phyloP scores from a whole-genome alignment of 2,113 vertebrate genomes.

The Acrocephalus arundinaceus region DNA sequence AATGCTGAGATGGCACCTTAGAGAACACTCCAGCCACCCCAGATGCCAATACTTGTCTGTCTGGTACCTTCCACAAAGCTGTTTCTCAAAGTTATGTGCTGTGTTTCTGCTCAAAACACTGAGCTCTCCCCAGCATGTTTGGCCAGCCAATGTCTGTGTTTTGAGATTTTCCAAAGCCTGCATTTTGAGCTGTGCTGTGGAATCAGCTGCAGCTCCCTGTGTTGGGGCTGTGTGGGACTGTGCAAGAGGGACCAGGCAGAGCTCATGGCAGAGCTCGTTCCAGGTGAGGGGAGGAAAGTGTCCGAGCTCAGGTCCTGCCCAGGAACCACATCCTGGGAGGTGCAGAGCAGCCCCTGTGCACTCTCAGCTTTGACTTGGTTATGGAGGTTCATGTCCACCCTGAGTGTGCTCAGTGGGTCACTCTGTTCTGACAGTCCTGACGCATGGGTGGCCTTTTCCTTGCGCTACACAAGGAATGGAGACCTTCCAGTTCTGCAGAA shows the following conservation, averaged over 20 bases:
- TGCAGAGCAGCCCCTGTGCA: not conserved
- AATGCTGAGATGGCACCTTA: not conserved
- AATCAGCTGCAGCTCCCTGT: not conserved
- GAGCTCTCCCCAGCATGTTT: not conserved
- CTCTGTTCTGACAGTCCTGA: not conserved
- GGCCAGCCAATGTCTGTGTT: not conserved
- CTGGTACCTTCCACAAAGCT: not conserved
- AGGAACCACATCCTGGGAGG: not conserved
- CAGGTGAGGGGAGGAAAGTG: not conserved
- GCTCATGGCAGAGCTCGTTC: accelerated
- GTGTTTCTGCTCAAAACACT: not conserved
- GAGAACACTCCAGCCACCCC: not conserved
- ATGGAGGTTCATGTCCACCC: accelerated
- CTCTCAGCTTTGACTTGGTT: not conserved
- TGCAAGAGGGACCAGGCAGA: not conserved
- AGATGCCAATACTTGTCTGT: not conserved
- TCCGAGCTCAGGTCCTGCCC: not conserved
- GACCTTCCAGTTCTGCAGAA: not conserved
- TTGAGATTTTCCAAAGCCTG: not conserved
- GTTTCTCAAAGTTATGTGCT: not conserved
- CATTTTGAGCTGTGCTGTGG: not conserved
- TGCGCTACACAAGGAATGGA: not conserved
- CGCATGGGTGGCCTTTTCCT: not conserved
- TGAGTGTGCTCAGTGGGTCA: not conserved
- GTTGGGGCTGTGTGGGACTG: accelerated